Conservation (phyloP, 2,797 vertebrate genomes). For the Percopsis omiscomaycus region DNA sequence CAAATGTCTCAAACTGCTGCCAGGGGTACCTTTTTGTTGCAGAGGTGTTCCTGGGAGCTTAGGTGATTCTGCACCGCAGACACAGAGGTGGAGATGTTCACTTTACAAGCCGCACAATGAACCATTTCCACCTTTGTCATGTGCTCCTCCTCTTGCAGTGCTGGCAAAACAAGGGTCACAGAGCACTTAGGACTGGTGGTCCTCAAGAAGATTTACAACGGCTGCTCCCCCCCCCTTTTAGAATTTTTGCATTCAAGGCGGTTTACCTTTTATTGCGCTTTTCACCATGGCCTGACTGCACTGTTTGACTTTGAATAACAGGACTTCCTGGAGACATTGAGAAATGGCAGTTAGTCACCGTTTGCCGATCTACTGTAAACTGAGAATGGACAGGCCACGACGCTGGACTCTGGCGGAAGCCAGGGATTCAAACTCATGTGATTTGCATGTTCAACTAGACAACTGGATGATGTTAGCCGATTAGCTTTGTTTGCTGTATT, state of each 20-base stretch:
- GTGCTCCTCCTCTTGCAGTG: conserved; percentile 65
- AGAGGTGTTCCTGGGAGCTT: conserved; percentile 60
- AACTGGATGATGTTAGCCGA: no score
- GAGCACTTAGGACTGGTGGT: neutral
- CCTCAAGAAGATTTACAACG: neutral
- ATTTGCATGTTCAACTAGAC: no score
- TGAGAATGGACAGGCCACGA: neutral
- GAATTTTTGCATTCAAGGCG: neutral
- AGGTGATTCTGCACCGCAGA: conserved; percentile 63
- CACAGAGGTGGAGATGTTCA: conserved; percentile 51
- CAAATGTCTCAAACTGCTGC: neutral
- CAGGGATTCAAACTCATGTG: no score
- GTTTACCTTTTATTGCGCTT: conserved; percentile 54
- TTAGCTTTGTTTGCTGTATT: no score
- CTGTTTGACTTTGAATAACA: conserved; percentile 60
- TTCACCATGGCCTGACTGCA: conserved; percentile 57
- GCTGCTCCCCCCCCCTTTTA: no score
- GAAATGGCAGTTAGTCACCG: neutral
- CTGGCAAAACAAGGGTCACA: conserved; percentile 39
- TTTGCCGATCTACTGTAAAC: neutral
- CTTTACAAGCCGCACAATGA: conserved; percentile 62
- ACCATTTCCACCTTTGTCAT: conserved; percentile 70
- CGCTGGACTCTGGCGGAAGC: neutral
- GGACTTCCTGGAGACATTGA: conserved; percentile 53
- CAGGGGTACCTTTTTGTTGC: conserved; percentile 52